Percentiles rank a stretch among this genome's conserved stretches.
These are phyloP conservation scores for Actenoides lindsayi DNA, from an alignment of 2,113 vertebrate species.

Conservation along the genomic window DNA sequence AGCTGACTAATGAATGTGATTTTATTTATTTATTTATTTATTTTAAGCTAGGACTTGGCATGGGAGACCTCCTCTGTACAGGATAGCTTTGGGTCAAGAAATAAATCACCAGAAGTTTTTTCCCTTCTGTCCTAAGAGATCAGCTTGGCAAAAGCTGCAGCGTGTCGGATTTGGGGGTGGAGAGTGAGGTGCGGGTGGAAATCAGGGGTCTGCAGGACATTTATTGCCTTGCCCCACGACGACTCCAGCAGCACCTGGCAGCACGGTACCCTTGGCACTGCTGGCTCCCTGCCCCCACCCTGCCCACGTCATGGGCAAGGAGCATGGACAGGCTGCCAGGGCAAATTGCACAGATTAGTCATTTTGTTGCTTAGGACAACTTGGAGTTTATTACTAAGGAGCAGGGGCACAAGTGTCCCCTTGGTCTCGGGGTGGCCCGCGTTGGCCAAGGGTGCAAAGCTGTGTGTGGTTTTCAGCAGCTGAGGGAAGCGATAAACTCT, in stretches of 20 bases:
- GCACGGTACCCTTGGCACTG: fast-evolving
- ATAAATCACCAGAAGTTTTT: neutral
- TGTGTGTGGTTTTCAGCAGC: fast-evolving
- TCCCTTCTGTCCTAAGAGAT: neutral
- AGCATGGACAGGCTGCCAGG: neutral
- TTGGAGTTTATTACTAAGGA: neutral
- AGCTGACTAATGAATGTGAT: constrained; percentile 43
- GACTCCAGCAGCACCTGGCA: neutral
- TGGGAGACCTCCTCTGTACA: neutral
- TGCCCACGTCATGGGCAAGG: fast-evolving
- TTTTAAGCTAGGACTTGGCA: neutral
- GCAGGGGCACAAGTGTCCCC: too few species aligned
- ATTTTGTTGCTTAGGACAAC: neutral
- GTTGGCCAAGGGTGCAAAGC: neutral
- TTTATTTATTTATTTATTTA: neutral
- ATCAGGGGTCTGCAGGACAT: neutral
- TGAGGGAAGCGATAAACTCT: neutral
- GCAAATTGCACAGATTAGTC: fast-evolving
- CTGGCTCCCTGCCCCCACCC: neutral
- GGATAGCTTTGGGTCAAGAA: neutral
- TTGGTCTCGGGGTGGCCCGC: neutral
- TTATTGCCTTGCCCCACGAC: neutral
- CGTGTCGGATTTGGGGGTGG: neutral
- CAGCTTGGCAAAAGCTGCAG: neutral
- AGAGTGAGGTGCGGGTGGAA: fast-evolving